Base-by-base conservation (phyloP, 2,113 vertebrate genomes). In the Calyptomena viridis region DNA sequence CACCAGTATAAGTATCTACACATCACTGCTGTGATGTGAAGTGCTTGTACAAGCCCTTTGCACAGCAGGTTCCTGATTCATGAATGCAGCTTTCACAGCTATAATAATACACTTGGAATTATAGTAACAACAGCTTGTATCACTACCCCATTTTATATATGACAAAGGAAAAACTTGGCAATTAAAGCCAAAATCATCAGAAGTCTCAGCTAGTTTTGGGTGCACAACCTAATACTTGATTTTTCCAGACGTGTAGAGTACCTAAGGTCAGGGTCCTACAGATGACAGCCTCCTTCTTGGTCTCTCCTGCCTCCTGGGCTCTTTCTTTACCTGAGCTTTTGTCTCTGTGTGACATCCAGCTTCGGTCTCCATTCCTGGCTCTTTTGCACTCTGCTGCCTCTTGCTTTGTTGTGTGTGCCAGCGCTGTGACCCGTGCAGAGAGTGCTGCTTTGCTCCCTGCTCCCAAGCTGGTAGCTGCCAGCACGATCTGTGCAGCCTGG, bases 1-100 rank as follows among this genome's bases (percentile, higher is more conserved):
- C 69, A 33, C 62, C 2, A 4, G 74, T 93, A n/a, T 58, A 79
- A 73, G 66, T 85, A 66, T 90, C 71, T 93, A 35, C 27, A 69
- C 71, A 87, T 33, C 35, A 49, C 78, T 76, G 77, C 89, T 95
- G 84, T 75, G 89, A 82, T 93, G 52, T 49, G 77, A 95, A 94
- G 69, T 84, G 77, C 69, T 86, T 40, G 21, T 77, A 59, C 55
- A 67, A n/a, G 63, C 83, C 50, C 75, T 80, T 84, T 4, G 24
- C 90, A 77, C 95, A 86, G 86, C 76, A 77, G 82, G 76, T 67
- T 88, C 75, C 47, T 10, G 52, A 55, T 80, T 71, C 0, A 1
- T 86, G 73, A 77, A 71, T 47, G 76, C 67, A 59, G 12, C 72
- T 95, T 90, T 76, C 69, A 63, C 83, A 93, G 68, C 80, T 96